Conservation (phyloP, 2,888 invertebrate genomes). For the Thyatira batis region DNA sequence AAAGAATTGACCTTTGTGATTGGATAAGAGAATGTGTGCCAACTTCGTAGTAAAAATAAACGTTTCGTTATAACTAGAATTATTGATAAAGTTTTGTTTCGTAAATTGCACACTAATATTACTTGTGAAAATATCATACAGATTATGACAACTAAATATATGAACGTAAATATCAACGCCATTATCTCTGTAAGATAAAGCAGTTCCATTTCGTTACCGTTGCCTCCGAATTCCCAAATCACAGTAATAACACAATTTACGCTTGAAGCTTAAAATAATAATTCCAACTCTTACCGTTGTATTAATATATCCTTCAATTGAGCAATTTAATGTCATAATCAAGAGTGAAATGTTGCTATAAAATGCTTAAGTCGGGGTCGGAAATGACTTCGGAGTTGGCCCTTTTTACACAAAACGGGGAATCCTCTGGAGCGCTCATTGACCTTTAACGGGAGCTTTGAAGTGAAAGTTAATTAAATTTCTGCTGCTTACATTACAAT, state of each 20-base stretch:
- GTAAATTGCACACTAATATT: no score
- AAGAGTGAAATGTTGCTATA: slow-evolving; percentile 52
- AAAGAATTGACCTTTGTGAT: no score
- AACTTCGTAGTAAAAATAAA: no score
- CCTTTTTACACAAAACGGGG: slow-evolving; percentile 63
- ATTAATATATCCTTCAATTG: slow-evolving; percentile 58
- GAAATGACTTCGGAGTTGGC: slow-evolving; percentile 56
- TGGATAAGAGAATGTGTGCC: no score
- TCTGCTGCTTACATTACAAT: slow-evolving; percentile 69
- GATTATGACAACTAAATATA: not conserved
- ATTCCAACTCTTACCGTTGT: slow-evolving; percentile 28
- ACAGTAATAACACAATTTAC: slow-evolving; percentile 22
- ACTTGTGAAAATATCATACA: not conserved
- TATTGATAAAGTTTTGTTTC: no score
- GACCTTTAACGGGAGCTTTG: slow-evolving; percentile 64
- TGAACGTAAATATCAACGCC: not conserved
- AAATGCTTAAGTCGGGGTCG: slow-evolving; percentile 52
- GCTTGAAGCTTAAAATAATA: slow-evolving; percentile 28
- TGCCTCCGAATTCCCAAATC: not conserved
- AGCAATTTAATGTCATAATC: slow-evolving; percentile 59
- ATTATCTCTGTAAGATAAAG: not conserved
- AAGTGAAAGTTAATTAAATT: slow-evolving; percentile 75
- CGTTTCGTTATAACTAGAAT: no score
- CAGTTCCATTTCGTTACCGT: not conserved
- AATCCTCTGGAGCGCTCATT: slow-evolving; percentile 58